A percentile compares a stretch with the other conserved stretches of the same genome.
These are phyloP conservation scores for Halcyon senegalensis DNA, from an alignment of 2,113 vertebrate species.

Conservation along the genomic window DNA sequence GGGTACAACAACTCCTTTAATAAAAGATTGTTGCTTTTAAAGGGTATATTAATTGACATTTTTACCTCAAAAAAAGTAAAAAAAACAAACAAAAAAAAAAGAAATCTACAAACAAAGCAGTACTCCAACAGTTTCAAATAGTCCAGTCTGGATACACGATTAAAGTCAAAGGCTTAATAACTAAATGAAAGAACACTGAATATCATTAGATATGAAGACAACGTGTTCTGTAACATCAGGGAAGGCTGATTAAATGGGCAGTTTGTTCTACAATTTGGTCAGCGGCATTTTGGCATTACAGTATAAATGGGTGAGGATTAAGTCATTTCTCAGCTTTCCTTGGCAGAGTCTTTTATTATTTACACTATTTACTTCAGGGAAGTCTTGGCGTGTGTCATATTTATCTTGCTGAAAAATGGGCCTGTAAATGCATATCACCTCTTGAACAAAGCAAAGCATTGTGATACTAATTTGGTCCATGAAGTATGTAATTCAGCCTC, in stretches of 20 bases:
- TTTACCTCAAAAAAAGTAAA: constrained; percentile 11
- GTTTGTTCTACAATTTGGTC: constrained; percentile 78
- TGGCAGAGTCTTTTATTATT: constrained; percentile 87
- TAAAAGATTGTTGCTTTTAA: constrained; percentile 15
- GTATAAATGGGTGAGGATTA: constrained; percentile 85
- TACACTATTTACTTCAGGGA: constrained; percentile 89
- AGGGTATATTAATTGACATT: constrained; percentile 22
- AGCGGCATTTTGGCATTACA: constrained; percentile 68
- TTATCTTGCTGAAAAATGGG: constrained; percentile 89
- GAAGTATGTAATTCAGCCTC: constrained; percentile 93
- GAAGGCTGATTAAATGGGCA: constrained; percentile 76
- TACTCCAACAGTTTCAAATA: not conserved
- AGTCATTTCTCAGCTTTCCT: constrained; percentile 89
- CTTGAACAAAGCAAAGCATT: constrained; percentile 87
- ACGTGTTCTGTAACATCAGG: constrained; percentile 62
- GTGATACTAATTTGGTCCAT: constrained; percentile 92
- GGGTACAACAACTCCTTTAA: constrained; percentile 24
- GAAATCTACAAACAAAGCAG: constrained; percentile 9
- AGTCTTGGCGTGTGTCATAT: constrained; percentile 82
- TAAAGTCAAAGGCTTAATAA: constrained; percentile 36
- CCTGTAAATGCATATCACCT: constrained; percentile 85
- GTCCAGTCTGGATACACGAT: not conserved
- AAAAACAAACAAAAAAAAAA: not conserved
- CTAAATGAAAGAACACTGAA: constrained; percentile 40
- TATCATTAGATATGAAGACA: constrained; percentile 67